Conservation (phyloP, 2,797 vertebrate species). For the Helicolenus hilgendorfi region DNA sequence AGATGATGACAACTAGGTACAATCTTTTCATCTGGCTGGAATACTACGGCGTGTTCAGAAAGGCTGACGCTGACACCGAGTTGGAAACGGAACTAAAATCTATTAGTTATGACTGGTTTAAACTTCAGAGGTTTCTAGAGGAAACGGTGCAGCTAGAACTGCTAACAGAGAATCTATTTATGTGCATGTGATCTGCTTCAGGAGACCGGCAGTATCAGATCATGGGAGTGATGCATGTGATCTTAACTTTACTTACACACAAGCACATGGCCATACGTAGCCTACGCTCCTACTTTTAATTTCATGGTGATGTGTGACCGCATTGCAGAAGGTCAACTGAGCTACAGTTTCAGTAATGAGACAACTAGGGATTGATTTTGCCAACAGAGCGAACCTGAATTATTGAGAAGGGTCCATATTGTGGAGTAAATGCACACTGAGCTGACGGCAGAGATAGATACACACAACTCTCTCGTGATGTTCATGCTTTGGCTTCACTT, state of each 20-base stretch:
- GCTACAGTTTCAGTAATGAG: neutral
- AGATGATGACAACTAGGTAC: conserved; percentile 28
- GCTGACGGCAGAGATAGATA: neutral
- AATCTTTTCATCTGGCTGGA: conserved; percentile 26
- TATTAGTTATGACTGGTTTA: conserved; percentile 10
- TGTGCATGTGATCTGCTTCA: conserved; percentile 11
- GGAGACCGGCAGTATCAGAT: neutral
- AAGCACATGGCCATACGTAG: neutral
- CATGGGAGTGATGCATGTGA: neutral
- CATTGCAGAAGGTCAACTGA: neutral
- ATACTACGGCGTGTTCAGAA: neutral
- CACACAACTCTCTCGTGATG: neutral
- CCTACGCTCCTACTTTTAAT: neutral
- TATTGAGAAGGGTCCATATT: neutral
- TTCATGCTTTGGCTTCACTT: neutral
- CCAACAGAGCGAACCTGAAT: neutral
- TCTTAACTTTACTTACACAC: neutral
- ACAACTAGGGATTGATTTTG: neutral
- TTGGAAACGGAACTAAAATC: neutral
- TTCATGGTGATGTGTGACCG: neutral
- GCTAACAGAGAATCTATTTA: neutral
- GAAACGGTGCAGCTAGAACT: neutral
- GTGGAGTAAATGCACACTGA: neutral
- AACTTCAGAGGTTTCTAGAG: neutral
- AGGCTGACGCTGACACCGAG: neutral